Evolutionary conservation across 2,797 vertebrate species (phyloP).

Genomic region (Loriculus beryllinus): DNA sequence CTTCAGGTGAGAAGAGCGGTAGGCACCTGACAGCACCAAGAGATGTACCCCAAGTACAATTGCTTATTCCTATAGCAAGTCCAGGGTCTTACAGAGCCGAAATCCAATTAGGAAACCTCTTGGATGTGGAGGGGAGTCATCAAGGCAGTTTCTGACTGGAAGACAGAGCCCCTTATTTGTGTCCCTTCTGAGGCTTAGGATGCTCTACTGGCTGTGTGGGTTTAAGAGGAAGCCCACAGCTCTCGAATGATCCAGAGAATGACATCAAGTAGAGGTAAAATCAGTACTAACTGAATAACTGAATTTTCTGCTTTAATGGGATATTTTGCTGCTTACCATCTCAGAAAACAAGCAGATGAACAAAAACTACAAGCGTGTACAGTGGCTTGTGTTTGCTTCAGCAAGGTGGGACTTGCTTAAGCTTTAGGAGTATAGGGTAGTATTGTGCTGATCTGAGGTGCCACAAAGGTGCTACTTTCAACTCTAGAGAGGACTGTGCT

Average conservation of each 20-base stretch:
- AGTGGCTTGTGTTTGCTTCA: not conserved
- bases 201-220: not conserved
- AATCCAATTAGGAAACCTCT: not conserved
- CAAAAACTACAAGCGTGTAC: not conserved
- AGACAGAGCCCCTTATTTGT: not conserved
- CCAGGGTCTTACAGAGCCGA: not conserved
- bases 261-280: not conserved
- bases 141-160: not conserved
- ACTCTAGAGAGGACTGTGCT: not conserved
- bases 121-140: not conserved
- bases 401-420: not conserved
- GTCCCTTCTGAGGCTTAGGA: not conserved
- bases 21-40: accelerated
- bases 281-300: not conserved
- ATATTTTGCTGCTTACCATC: not conserved
- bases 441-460: not conserved
- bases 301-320: not conserved
- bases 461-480: not conserved
- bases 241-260: not conserved
- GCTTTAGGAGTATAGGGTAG: not conserved
- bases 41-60: not conserved
- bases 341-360: not conserved
- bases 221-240: not conserved
- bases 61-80: not conserved
- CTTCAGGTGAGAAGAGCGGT: conserved; percentile 83